Evolutionary conservation across 2,888 invertebrate genomes (phyloP).

Genomic region (Drosophila colorata): DNA sequence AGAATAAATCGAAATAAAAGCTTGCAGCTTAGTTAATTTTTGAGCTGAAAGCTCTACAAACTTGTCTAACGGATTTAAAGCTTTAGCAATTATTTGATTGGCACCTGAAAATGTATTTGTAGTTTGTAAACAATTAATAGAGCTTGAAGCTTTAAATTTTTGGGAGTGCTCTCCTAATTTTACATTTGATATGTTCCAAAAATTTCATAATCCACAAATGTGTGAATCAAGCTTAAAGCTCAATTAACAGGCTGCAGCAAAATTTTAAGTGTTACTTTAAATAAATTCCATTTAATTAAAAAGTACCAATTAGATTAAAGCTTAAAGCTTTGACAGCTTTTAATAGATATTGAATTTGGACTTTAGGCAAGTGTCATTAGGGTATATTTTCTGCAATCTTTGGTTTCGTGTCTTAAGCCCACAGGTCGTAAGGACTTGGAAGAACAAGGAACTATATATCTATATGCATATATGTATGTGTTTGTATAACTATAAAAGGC

Average conservation of each 20-base stretch:
- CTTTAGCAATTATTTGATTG: neutral
- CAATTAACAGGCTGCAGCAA: neutral
- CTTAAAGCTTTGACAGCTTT: neutral
- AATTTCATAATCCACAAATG: neutral
- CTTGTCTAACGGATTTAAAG: no score
- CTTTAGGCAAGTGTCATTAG: slow-evolving; percentile 4
- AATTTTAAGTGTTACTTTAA: neutral
- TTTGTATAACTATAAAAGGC: no score
- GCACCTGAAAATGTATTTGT: no score
- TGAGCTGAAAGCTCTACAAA: no score
- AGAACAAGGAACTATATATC: neutral
- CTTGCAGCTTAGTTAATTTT: no score
- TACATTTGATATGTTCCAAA: no score
- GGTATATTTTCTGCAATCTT: slow-evolving; percentile 5
- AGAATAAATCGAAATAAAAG: no score
- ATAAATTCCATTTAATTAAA: neutral
- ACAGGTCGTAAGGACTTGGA: neutral
- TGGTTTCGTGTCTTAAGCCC: slow-evolving; percentile 15
- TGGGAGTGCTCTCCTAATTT: no score
- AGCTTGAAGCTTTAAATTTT: no score
- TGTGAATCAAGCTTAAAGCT: neutral
- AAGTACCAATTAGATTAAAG: neutral
- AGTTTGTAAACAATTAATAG: no score
- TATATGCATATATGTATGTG: neutral
- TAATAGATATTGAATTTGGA: neutral